Conservation (phyloP, 2,113 vertebrate genomes). For the Micromys minutus region DNA sequence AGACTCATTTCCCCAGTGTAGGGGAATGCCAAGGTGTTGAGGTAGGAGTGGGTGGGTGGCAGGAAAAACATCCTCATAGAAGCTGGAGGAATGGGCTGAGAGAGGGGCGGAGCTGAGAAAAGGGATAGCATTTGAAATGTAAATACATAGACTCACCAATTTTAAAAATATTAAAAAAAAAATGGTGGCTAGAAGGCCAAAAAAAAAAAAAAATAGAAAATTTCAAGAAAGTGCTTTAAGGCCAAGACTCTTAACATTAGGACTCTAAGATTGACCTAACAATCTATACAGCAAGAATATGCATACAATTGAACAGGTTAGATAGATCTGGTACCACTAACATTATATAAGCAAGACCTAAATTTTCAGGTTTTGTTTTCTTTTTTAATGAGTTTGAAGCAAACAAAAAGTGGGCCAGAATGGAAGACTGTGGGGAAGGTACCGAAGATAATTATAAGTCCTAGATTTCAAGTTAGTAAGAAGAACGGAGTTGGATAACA, state of each 20-base stretch:
- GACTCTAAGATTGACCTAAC: neutral
- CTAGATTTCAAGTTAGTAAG: neutral
- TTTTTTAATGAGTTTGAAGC: constrained; percentile 34
- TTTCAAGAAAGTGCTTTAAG: neutral
- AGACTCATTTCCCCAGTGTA: too few relatives aligned
- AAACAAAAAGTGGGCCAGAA: neutral
- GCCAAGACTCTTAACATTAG: neutral
- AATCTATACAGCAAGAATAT: neutral
- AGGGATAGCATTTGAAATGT: too few relatives aligned
- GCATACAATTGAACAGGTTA: neutral
- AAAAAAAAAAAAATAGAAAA: too few relatives aligned
- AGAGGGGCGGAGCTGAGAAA: too few relatives aligned
- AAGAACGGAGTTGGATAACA: neutral
- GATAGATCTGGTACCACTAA: neutral
- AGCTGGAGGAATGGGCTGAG: too few relatives aligned
- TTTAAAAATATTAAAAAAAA: too few relatives aligned
- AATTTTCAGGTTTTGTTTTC: neutral
- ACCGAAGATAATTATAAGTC: neutral
- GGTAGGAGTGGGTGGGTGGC: too few relatives aligned
- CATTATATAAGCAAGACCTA: neutral
- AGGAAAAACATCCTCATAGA: too few relatives aligned
- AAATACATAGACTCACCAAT: too few relatives aligned
- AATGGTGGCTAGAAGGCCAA: too few relatives aligned
- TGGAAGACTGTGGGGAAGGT: neutral
- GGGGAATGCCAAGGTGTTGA: too few relatives aligned